Evolutionary conservation across 2,797 vertebrate species (phyloP).

Genomic region (Dendrocincla tyrannina): DNA sequence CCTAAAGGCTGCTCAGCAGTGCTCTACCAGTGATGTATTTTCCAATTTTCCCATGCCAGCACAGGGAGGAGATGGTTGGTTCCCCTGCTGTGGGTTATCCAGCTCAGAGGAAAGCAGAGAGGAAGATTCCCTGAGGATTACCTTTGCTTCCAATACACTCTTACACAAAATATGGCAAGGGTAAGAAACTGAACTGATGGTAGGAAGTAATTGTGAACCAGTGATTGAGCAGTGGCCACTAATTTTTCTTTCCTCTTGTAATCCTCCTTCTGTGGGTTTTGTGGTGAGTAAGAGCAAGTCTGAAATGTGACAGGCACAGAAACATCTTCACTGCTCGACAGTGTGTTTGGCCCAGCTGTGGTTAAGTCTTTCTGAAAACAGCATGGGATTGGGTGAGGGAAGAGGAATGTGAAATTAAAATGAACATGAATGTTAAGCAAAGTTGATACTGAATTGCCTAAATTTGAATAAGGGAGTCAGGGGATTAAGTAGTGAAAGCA

Average conservation of each 20-base stretch:
- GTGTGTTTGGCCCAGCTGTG: background rate
- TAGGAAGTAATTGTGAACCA: background rate
- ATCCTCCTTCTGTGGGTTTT: background rate
- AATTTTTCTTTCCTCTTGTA: background rate
- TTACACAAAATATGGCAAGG: background rate
- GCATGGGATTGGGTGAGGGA: accelerated
- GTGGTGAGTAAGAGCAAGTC: background rate
- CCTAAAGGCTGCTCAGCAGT: background rate
- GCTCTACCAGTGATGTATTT: background rate
- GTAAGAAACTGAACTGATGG: background rate
- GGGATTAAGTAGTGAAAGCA: background rate
- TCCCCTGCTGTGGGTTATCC: background rate
- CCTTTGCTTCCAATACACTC: background rate
- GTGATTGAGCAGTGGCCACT: accelerated
- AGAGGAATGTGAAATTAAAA: background rate
- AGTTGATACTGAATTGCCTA: background rate
- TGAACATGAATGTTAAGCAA: background rate
- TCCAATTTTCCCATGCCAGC: background rate
- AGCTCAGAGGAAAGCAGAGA: background rate
- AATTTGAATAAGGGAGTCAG: background rate
- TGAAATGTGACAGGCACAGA: background rate
- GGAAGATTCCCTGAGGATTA: background rate
- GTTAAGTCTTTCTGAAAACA: slow-evolving; percentile 1
- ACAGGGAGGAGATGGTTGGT: background rate
- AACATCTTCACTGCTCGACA: background rate